These are phyloP conservation scores for Lysiphlebus fabarum DNA, from an alignment of 1,140 invertebrate genomes.

Conservation along the genomic window DNA sequence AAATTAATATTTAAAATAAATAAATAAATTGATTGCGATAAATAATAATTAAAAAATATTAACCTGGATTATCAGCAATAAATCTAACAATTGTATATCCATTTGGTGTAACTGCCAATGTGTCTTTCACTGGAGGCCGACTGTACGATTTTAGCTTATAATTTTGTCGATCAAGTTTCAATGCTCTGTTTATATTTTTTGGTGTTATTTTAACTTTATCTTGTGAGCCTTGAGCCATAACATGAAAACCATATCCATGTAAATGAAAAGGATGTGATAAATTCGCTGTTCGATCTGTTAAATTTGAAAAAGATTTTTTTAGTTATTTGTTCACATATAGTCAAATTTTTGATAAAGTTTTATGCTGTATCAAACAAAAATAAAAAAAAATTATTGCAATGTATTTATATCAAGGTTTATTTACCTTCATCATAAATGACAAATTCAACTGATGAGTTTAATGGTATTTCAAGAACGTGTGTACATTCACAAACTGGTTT, in stretches of 20 bases:
- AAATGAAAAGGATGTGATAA: slow-evolving; percentile 78
- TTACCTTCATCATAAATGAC: slow-evolving; percentile 74
- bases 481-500: slow-evolving; percentile 66
- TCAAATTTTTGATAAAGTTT: too few relatives aligned
- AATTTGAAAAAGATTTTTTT: too few relatives aligned
- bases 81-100: slow-evolving; percentile 63
- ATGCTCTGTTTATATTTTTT: slow-evolving; percentile 66
- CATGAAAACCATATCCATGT: slow-evolving; percentile 74
- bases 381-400: too few relatives aligned
- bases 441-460: slow-evolving; percentile 77
- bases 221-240: slow-evolving; percentile 69
- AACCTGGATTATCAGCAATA: slow-evolving; percentile 62
- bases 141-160: slow-evolving; percentile 25
- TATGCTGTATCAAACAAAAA: too few relatives aligned
- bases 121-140: slow-evolving; percentile 77
- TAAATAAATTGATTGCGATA: neutral
- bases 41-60: slow-evolving; percentile 18
- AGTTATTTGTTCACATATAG: too few relatives aligned
- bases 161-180: slow-evolving; percentile 64
- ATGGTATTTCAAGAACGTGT: slow-evolving; percentile 74
- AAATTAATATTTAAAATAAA: neutral
- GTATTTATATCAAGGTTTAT: too few relatives aligned
- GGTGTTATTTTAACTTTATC: slow-evolving; percentile 68
- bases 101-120: slow-evolving; percentile 63
- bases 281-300: slow-evolving; percentile 36